Conservation (phyloP, 2,113 vertebrate genomes). For the Microtus pennsylvanicus region DNA sequence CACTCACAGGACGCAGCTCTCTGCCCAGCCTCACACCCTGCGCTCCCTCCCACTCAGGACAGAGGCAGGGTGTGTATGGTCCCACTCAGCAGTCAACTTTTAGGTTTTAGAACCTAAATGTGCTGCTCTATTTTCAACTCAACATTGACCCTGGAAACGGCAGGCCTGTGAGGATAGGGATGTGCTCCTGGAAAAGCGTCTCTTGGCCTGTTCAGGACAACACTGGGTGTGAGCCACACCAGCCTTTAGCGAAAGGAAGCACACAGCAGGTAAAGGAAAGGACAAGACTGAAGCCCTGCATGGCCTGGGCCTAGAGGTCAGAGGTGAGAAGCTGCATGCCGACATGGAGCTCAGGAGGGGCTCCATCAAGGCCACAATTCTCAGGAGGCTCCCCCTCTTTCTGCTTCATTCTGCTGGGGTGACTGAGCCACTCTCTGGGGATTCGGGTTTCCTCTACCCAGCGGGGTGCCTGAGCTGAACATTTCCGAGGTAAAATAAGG, state of each 20-base stretch:
- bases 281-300: neutral
- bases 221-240: neutral
- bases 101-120: neutral
- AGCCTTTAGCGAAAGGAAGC: neutral
- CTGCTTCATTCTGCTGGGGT: neutral
- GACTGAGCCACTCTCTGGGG: neutral
- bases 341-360: accelerated
- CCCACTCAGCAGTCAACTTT: neutral
- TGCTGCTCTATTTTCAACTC: neutral
- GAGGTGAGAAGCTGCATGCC: neutral
- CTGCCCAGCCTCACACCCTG: neutral
- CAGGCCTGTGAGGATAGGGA: neutral
- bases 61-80: neutral
- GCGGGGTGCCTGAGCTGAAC: neutral
- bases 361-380: accelerated
- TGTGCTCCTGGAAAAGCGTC: neutral
- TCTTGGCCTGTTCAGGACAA: neutral
- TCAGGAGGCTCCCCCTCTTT: neutral
- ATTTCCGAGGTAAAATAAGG: slow-evolving; percentile 46
- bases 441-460: neutral
- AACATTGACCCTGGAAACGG: neutral
- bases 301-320: slow-evolving; percentile 52
- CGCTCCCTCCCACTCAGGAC: accelerated
- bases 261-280: accelerated
- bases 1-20: neutral